These are phyloP conservation scores for Atherinosoma microstoma DNA, from an alignment of 2,797 vertebrate species.

Conservation along the genomic window DNA sequence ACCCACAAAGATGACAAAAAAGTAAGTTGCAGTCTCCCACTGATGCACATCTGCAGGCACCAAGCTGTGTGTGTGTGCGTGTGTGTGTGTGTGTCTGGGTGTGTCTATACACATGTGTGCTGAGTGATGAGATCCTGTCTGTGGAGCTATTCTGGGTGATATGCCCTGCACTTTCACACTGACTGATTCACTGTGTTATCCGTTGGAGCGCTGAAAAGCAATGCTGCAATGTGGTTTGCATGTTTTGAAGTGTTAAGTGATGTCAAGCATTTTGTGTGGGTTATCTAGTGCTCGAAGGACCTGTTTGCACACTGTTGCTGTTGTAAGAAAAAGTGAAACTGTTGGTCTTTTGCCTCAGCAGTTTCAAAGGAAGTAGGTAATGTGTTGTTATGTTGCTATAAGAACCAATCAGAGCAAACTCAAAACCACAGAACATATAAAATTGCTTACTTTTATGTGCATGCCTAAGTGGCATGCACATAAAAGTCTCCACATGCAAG, in stretches of 20 bases:
- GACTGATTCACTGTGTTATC: constrained; percentile 14
- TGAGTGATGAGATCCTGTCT: constrained; percentile 52
- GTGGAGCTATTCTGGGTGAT: constrained; percentile 37
- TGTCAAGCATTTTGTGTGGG: background rate
- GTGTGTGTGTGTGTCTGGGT: constrained; percentile 29
- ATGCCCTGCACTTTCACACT: constrained; percentile 17
- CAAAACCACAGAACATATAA: constrained; percentile 39
- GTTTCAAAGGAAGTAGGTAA: constrained; percentile 59
- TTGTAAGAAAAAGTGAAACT: constrained; percentile 56
- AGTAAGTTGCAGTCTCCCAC: constrained; percentile 76
- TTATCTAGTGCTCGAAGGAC: constrained; percentile 19
- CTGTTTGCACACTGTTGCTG: constrained; percentile 15
- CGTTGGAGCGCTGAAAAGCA: background rate
- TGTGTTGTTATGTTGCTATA: constrained; percentile 33
- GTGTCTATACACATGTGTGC: constrained; percentile 22
- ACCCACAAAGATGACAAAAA: constrained; percentile 83
- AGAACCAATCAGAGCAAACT: constrained; percentile 18
- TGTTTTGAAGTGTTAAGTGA: constrained; percentile 7
- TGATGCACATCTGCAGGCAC: constrained; percentile 42
- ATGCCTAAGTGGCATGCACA: constrained; percentile 30
- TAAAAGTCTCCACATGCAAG: constrained; percentile 18
- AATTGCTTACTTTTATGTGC: constrained; percentile 20
- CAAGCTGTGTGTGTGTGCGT: constrained; percentile 8
- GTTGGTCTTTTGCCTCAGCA: constrained; percentile 20
- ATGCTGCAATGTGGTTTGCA: constrained; percentile 14